Base-by-base conservation (phyloP, 1,140 invertebrate genomes). In the Leptonema lineaticorne region DNA sequence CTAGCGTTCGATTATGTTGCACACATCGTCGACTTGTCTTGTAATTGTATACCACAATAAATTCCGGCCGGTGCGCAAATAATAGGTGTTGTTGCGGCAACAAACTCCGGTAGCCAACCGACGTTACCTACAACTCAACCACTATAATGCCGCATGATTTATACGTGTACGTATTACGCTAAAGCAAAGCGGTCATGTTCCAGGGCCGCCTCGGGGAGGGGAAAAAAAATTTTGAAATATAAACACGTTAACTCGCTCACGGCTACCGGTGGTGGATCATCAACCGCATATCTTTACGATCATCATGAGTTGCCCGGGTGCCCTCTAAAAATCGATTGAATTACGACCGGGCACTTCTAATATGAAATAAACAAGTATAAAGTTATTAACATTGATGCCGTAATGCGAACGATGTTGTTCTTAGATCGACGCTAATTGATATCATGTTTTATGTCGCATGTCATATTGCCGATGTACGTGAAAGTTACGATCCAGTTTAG, bases 41-140 rank as follows among this genome's bases (percentile, higher is more conserved):
- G 59, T 30, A 62, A 62, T 62, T 22, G 59, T 18, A 62, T 22
- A 62, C 59, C 33, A 27, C 29, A 62, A 62, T 62, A 62, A 62
- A 62, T 62, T 41, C 59, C 33, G 46, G 37, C 33, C 46, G 59
- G 59, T 62, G 16, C 24, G 41, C 59, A 62, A 62, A 62, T 62
- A 62, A 62, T 46, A 62, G 50, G 50, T 53, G 50, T 22, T 26
- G 59, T 26, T 18, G 59, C 59, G 27, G n/a, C 58, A 37, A 11
- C n/a, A n/a, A n/a, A n/a, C n/a, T 37, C 58, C 41, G 27, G 62
- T 64, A 64, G 62, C 62, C n/a, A n/a, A 9, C 62, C 45, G 46
- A 7, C 7, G 45, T 46, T 50, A 50, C 33, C 62, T 64, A 62
- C 41, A 62, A 62, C 41, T 41, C 50, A 53, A 53, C 37, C 37